Base-by-base conservation (phyloP, 1,140 invertebrate genomes). In the Caenorhabditis remanei region DNA sequence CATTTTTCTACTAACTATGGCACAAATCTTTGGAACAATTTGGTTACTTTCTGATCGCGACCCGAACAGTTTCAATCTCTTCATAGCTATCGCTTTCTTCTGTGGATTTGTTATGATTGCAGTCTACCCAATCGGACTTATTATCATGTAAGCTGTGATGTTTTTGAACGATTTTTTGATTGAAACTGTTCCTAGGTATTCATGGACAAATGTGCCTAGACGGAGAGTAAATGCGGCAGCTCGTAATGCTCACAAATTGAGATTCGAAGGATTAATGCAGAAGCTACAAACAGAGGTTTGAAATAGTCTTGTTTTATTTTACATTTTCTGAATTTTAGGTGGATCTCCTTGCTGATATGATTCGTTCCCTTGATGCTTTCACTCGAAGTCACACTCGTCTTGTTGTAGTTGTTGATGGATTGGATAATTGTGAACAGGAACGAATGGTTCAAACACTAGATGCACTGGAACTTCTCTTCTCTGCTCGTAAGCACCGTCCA, bases 401-500 rank as follows among this genome's bases (percentile, higher is more conserved):
- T 6, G 97, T 99, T 2, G 95, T 99, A 8, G 95, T 99, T 55
- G 96, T 99, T 41, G 98, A 99, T 94, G 98, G 98, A 1, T 93
- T 99, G 88, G 98, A 99, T 93, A 98, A 96, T 92, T 98, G 97
- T 92, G 98, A 99, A 93, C 97, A 99, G 92, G 86, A 87, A 43
- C 50, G 65, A 58, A 87, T 87, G 86, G 86, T 87, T 19, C 86
- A 87, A 0, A 95, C 98, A 43, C 94, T 99, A 32, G 98, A 99
- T 94, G 96, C 97, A 4, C 96, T 99, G 53, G 96, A 98, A 93
- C 96, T 97, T 24, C 94, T 99, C 46, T 98, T 99, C 65, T 88
- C 86, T 67, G 91, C 92, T 9, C 79, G 91, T 5, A 90, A 92
- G 83, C 90, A 93, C 87, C 88, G 88, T 40, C 91, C 91, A 40